Base-by-base conservation (phyloP, 2,797 vertebrate genomes). In the Trachurus trachurus region DNA sequence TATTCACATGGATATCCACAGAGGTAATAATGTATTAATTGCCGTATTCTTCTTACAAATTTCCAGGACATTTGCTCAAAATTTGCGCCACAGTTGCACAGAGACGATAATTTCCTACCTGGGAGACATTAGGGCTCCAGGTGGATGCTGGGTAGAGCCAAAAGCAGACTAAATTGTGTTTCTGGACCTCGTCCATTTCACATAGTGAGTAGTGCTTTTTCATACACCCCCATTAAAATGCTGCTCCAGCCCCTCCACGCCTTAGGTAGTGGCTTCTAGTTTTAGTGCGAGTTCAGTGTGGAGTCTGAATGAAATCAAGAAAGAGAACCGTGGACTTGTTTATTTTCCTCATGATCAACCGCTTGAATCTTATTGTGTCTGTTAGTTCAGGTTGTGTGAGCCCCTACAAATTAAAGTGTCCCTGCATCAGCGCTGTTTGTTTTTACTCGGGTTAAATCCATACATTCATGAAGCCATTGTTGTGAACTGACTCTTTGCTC, bases 401-500 rank as follows among this genome's bases (percentile, higher is more conserved):
- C 58, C 53, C 15, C 22, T 5, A 6, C 7, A 11, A 52, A 10
- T 69, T 69, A 47, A 61, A 66, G 11, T 1, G 42, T 26, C 8
- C 52, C 58, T 42, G n/a, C 45, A 49, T 22, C 29, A 29, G 13
- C 47, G 42, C 16, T 40, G 54, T 57, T 74, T 42, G 22, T 19
- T 61, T 52, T 69, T n/a, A 47, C 50, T 26, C 13, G 9, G 3
- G 15, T 31, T 68, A 42, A 37, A 44, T 29, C 45, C 57, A 31
- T 16, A 7, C 19, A 44, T 37, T 29, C 63, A 7, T 21, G 16
- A 59, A 19, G 19, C 26, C 42, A 17, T 31, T 21, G 64, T 66
- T 85, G 80, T 88, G 67, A 82, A 67, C 68, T n/a, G 26, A 70
- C 34, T 74, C 45, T 4, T 67, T 42, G 67, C 76, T 77, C 64